A percentile compares a stretch with the other conserved stretches of the same genome.
phyloP scores from a whole-genome alignment of 2,113 vertebrate species.

The Myotis lucifugus region DNA sequence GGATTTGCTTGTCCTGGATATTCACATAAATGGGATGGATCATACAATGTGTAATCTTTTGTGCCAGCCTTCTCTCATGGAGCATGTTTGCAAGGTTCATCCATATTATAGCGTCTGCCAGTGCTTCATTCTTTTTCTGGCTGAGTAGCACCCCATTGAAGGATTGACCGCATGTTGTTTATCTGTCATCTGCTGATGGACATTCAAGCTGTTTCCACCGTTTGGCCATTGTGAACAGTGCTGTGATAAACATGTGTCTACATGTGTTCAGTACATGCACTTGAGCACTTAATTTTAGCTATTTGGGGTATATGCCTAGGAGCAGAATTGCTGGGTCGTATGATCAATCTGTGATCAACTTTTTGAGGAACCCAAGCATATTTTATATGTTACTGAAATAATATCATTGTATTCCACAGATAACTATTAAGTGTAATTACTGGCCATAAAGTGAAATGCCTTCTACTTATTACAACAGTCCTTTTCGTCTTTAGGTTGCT shows the following conservation, averaged over 20 bases:
- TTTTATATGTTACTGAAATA: neutral
- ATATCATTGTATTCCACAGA: neutral
- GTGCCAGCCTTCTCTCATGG: too few species aligned
- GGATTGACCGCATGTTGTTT: too few species aligned
- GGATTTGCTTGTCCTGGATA: fast-evolving
- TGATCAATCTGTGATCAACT: neutral
- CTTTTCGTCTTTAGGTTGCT: neutral
- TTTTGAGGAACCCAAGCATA: neutral
- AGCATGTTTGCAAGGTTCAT: too few species aligned
- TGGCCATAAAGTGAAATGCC: neutral
- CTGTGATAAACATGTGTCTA: fast-evolving
- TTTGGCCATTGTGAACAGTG: neutral
- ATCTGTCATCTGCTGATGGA: neutral
- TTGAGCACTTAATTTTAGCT: neutral
- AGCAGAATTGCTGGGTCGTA: neutral
- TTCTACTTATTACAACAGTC: neutral
- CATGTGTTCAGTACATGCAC: fast-evolving
- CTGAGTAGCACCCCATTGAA: fast-evolving
- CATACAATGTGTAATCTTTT: fast-evolving
- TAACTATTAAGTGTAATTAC: neutral
- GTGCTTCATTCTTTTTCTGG: neutral
- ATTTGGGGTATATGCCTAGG: fast-evolving
- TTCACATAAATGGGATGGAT: fast-evolving
- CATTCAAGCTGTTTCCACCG: neutral
- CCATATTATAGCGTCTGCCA: fast-evolving